Evolutionary conservation across 2,888 invertebrate species (phyloP).

Genomic region (Lithosia quadra): DNA sequence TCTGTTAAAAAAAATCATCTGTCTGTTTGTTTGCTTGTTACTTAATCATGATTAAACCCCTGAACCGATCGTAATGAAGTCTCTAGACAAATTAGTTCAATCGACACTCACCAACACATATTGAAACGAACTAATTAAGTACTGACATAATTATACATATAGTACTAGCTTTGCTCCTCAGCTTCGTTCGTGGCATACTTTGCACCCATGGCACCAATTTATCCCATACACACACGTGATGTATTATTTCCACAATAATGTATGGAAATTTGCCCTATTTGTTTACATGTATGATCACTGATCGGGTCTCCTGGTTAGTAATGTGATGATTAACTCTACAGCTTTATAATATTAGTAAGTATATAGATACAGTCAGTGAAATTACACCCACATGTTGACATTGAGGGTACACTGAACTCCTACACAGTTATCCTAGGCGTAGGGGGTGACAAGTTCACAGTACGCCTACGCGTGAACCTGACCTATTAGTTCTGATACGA

Average conservation of each 20-base stretch:
- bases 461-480: background rate
- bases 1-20: background rate
- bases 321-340: no score
- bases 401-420: constrained; percentile 26
- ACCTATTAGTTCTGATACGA: background rate
- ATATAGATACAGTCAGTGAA: no score
- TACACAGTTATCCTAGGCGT: constrained; percentile 24
- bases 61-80: background rate
- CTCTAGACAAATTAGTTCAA: background rate
- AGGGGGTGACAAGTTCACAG: constrained; percentile 27
- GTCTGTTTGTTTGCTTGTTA: background rate
- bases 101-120: background rate
- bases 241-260: no score
- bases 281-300: no score
- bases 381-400: constrained; percentile 50
- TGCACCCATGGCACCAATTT: no score
- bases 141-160: no score
- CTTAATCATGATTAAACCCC: background rate
- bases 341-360: no score
- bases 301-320: no score
- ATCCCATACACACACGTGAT: no score
- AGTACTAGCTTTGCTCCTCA: no score
- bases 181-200: no score
- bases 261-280: no score
- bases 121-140: background rate